Conservation (phyloP, 1,140 invertebrate species). For the Ridgeia piscesae region DNA sequence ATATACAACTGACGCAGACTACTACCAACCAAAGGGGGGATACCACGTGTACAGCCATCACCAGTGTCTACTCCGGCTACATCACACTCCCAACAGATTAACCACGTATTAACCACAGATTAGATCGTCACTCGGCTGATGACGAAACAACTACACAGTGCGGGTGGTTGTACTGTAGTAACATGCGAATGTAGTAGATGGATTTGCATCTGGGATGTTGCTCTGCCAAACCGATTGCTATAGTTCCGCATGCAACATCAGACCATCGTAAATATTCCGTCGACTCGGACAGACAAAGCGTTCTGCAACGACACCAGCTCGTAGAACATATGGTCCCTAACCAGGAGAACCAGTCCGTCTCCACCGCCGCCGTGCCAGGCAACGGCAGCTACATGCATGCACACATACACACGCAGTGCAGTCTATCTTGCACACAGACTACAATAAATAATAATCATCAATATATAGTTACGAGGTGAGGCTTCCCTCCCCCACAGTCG, state of each 20-base stretch:
- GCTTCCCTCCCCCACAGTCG: not conserved
- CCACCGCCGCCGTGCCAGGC: not conserved
- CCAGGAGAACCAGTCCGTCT: not conserved
- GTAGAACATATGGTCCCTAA: not conserved
- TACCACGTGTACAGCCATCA: not conserved
- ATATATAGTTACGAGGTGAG: not conserved
- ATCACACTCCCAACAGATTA: not conserved
- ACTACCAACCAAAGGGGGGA: not conserved
- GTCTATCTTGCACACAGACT: not conserved
- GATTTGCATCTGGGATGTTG: not conserved
- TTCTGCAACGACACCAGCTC: not conserved
- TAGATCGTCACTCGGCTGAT: not conserved
- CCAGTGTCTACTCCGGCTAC: not conserved
- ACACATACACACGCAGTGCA: not conserved
- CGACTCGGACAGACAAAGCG: not conserved
- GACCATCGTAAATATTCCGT: not conserved
- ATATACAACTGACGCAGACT: not conserved
- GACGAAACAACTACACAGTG: not conserved
- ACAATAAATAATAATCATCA: conserved; percentile 2
- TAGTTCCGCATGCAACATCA: not conserved
- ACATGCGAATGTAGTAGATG: not conserved
- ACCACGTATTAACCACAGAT: not conserved
- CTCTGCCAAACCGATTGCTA: not conserved
- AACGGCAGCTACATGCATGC: not conserved
- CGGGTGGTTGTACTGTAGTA: not conserved